Conservation (phyloP, 2,113 vertebrate genomes). For the Colaptes auratus region DNA sequence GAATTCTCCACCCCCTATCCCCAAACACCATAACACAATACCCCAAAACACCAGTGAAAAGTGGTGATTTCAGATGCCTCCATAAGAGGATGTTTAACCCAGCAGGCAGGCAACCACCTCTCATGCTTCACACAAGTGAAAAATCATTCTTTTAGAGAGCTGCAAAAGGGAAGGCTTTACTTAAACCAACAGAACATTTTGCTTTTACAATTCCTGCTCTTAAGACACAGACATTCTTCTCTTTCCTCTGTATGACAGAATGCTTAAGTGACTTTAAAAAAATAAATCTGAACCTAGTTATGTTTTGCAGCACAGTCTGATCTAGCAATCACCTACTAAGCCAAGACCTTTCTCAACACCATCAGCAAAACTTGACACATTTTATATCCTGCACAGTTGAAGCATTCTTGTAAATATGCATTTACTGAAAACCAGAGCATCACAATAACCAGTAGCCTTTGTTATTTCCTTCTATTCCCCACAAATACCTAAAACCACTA, state of each 20-base stretch:
- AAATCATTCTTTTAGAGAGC: not conserved
- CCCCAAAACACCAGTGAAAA: not conserved
- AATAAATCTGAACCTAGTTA: not conserved
- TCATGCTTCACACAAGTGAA: not conserved
- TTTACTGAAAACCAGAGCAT: not conserved
- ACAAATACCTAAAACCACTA: not conserved
- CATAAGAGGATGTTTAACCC: not conserved
- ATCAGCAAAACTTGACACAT: not conserved
- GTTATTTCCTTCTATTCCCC: not conserved
- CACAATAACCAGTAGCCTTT: not conserved
- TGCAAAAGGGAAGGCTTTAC: not conserved
- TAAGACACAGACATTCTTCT: not conserved
- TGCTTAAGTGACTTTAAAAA: rapidly evolving
- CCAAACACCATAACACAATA: not conserved
- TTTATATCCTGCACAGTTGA: not conserved
- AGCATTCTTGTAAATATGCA: not conserved
- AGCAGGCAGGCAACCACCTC: not conserved
- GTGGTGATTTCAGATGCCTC: not conserved
- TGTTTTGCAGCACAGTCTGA: not conserved
- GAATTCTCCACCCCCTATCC: not conserved
- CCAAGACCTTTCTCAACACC: not conserved
- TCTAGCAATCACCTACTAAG: not conserved
- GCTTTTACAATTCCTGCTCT: not conserved
- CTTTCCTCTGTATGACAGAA: not conserved
- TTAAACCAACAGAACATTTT: not conserved